Base-by-base conservation (phyloP, 2,113 vertebrate species). In the Spea bombifrons region DNA sequence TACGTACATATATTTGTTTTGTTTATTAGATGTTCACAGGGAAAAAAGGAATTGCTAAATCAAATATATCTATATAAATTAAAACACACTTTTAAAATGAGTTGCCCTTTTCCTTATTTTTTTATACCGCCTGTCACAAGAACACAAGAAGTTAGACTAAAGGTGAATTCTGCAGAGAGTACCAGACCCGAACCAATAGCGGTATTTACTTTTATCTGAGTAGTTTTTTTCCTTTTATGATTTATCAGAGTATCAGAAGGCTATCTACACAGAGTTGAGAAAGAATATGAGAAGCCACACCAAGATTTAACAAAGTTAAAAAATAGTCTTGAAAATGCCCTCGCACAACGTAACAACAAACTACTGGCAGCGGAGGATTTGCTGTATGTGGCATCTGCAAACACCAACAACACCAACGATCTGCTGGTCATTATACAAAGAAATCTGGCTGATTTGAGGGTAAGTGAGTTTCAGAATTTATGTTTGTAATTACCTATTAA, bases 201-300 rank as follows among this genome's bases (percentile, higher is more conserved):
- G 30, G 30, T 30, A 30, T 30, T 30, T 30, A 30, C 30, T 30
- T 30, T 30, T 30, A 2, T 30, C 30, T 30, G 30, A 30, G 30
- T 30, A 30, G 30, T 30, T 30, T 30, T 52, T 10, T 52, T 52
- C 57, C 5, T 3, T 1, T 84, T 2, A 71, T 0, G 82, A 0
- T 81, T 81, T 83, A 4, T 48, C 87, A 98, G 96, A 65, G 84
- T 86, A 49, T 88, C 93, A 4, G 85, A 90, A 83, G 83, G 86
- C 4, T 73, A 94, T n/a, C 16, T 94, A 70, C 50, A 73, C 12
- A 86, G 5, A 1, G 82, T 97, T 80, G 88, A 91, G 84, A 81
- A 75, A 3, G 83, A 91, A n/a, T 91, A 94, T 78, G 75, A 86
- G 76, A 89, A 89, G 75, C 90, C 88, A 10, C 88, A 81, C 13